A percentile compares a stretch with the other conserved stretches of the same genome.
Conservation (phyloP, 2,888 invertebrate species). For the Phaonia tiefii region DNA sequence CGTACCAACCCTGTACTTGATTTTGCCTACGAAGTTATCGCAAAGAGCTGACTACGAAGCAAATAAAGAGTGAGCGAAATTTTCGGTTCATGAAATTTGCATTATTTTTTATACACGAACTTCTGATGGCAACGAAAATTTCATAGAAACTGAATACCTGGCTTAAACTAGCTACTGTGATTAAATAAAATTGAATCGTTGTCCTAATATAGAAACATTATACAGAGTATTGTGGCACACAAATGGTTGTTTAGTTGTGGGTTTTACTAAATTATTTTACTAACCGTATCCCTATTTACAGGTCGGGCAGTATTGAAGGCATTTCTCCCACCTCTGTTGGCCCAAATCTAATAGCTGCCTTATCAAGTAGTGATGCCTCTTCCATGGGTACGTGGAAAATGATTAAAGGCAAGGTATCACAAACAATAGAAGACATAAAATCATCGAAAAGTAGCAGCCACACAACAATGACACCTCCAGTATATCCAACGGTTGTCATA, state of each 20-base stretch:
- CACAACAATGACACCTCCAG: conserved; percentile 59
- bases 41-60: too few relatives aligned
- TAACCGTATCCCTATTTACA: conserved; percentile 55
- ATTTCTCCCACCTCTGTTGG: conserved; percentile 74
- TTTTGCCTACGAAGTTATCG: too few relatives aligned
- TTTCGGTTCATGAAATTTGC: too few relatives aligned
- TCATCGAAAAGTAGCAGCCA: conserved; percentile 75
- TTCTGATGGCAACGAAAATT: too few relatives aligned
- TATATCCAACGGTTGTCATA: conserved; percentile 59
- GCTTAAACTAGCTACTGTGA: too few relatives aligned
- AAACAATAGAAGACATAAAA: conserved; percentile 80
- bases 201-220: too few relatives aligned
- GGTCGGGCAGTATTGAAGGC: conserved; percentile 79
- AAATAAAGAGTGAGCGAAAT: too few relatives aligned
- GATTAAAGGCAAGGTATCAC: conserved; percentile 80
- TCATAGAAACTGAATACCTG: too few relatives aligned
- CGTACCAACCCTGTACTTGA: too few relatives aligned
- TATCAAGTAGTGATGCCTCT: conserved; percentile 74
- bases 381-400: conserved; percentile 79
- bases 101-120: too few relatives aligned
- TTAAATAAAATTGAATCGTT: too few relatives aligned
- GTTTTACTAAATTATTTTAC: background rate
- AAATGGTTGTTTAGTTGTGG: background rate
- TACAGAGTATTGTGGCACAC: too few relatives aligned
- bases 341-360: conserved; percentile 72